Evolutionary conservation across 37 sponge, comb jelly and placozoan species (phyloP), one percentile per base, ranked within the genome.

Genomic region (Trichoplax adhaerens): DNA sequence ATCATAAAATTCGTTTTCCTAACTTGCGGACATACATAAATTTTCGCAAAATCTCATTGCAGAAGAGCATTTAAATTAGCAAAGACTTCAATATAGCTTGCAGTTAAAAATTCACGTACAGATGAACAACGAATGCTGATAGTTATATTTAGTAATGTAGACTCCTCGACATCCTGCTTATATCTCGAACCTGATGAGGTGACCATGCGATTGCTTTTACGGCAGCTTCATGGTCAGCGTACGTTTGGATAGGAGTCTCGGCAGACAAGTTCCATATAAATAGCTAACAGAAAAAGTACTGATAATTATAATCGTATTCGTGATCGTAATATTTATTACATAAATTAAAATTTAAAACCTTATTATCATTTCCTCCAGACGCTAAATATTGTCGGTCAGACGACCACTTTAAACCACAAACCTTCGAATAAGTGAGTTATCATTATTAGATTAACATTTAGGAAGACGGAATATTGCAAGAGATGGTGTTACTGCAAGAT

Each of bases 191-290:
- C 77, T 88, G 94, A 62, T 96, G 93, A 0, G 98, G 98, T 1
- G 92, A 96, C 98, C 98, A 96, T 48, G 98, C 82, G 5, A 96
- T 71, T 46, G 98, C 98, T 74, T 96, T 96, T 57, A 96, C 85
- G 46, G 98, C 98, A 10, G 98, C 98, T 1, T 65, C 66, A 68
- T 96, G 98, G 1, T 91, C 89, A 7, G 82, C 5, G 77, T 89
- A 83, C 47, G 79, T 58, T 74, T 79, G 81, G 6, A 77, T 58
- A 3, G 97, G 97, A 0, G 72, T n/a, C 0, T 47, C 47, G 48
- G 83, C 73, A 60, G 70, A 68, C 1, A 58, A 65, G 70, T 64
- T 78, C 91, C 88, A 88, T 1, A 89, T 70, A n/a, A n/a, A 71
- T 64, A 71, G 12, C 10, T 71, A 71, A 12, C 58, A 64, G 8